Base-by-base conservation (phyloP, 2,888 invertebrate genomes). In the Andrena bucephala region DNA sequence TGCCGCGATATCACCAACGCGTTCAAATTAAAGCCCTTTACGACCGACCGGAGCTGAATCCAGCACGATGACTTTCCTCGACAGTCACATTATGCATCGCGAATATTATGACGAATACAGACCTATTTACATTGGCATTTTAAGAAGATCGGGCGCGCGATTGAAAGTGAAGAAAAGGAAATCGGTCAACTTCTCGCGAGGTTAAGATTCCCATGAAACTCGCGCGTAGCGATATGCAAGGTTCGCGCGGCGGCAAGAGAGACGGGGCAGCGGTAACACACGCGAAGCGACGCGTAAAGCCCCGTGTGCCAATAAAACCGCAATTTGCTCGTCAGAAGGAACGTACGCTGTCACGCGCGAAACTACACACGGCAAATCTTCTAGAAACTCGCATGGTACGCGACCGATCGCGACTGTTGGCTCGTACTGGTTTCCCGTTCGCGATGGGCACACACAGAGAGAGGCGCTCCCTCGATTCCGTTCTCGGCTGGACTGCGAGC, bases 391-490 rank as follows among this genome's bases (percentile, higher is more conserved):
- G 75, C 70, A 75, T 85, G 60, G 72, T 69, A 77, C 69, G 69
- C 72, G 77, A 36, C 78, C 76, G 79, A 83, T 79, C 79, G 75
- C 68, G 77, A 62, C 57, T 59, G 68, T 67, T 33, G 52, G 70
- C 62, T 68, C 62, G 70, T 70, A 73, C 83, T 73, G 68, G 62
- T 72, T 83, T 66, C 54, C 68, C 62, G 83, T 76, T 74, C 81
- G 36, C 79, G 72, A 70, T 68, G 78, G 65, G 75, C 67, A 68
- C 74, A 71, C 77, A 57, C 27, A 57, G 57, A 79, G 77, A 78
- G 80, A 83, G 83, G 83, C 83, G 81, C 87, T 88, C 83, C 81
- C 89, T 83, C 70, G 83, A 68, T 81, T 86, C 79, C 79, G 73
- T 84, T 68, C 84, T 69, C 86, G 81, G 24, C 67, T 78, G 70